Percentiles rank a stretch among this genome's conserved stretches.
Conservation (phyloP, 2,888 invertebrate species). For the Parnassius smintheus region DNA sequence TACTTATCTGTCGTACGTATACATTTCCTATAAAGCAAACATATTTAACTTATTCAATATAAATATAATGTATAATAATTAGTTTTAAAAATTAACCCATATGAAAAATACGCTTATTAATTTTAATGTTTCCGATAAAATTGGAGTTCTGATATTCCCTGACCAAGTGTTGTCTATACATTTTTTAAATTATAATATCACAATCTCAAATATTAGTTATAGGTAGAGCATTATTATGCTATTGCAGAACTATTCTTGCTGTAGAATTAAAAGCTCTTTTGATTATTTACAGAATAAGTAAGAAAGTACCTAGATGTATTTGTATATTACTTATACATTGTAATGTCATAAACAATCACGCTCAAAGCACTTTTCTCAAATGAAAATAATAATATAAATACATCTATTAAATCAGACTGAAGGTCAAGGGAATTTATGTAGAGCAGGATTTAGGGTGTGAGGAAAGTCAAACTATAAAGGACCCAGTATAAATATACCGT, state of each 20-base stretch:
- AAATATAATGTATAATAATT: conserved; percentile 47
- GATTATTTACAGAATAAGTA: conserved; percentile 18
- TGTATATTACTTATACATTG: conserved; percentile 27
- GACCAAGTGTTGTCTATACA: conserved; percentile 74
- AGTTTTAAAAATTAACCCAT: conserved; percentile 67
- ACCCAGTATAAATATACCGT: conserved; percentile 61
- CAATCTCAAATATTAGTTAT: conserved; percentile 64
- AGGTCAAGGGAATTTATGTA: conserved; percentile 38
- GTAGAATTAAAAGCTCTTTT: conserved; percentile 9
- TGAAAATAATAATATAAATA: conserved; percentile 5
- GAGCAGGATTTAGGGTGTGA: conserved; percentile 36
- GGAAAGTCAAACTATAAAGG: conserved; percentile 36
- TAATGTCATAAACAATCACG: conserved; percentile 33
- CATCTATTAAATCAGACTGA: conserved; percentile 45
- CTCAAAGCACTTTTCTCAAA: conserved; percentile 21
- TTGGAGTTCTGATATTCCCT: conserved; percentile 78
- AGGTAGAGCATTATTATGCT: conserved; percentile 47
- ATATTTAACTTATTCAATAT: conserved; percentile 29
- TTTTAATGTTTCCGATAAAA: conserved; percentile 80
- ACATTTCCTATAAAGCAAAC: conserved; percentile 25
- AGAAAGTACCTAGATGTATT: conserved; percentile 13
- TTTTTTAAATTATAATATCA: conserved; percentile 53
- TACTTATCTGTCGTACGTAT: conserved; percentile 24
- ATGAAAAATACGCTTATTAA: conserved; percentile 81
- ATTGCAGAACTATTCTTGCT: conserved; percentile 21